Evolutionary conservation across 37 sponge, comb jelly and placozoan genomes (phyloP).

Genomic region (Hormiphora californensis): DNA sequence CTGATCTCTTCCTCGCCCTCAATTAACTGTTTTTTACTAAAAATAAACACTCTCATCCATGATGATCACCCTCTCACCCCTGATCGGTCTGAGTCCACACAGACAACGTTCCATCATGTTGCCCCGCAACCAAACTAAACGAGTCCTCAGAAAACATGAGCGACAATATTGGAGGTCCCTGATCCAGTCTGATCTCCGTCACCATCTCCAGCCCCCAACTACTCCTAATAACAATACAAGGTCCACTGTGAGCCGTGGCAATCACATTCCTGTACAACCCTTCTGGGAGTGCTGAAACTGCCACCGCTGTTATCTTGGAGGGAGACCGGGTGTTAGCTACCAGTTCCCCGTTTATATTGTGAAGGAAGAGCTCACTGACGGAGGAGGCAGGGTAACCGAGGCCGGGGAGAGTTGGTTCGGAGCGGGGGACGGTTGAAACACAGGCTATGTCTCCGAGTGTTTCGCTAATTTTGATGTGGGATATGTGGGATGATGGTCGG

Average conservation of each 20-base stretch:
- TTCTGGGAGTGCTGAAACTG: constrained; percentile 12
- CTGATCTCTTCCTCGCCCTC: not conserved
- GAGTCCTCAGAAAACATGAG: constrained; percentile 39
- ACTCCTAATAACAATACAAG: not conserved
- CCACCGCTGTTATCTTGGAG: not conserved
- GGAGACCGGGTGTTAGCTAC: not conserved
- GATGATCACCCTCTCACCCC: too few species aligned
- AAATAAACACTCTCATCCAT: not conserved
- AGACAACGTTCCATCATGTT: not conserved
- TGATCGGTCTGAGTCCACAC: constrained; percentile 51
- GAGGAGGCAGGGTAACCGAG: not conserved
- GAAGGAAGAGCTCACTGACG: constrained; percentile 13
- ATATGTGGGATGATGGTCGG: not conserved
- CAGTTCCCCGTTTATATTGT: not conserved
- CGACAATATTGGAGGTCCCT: constrained; percentile 17
- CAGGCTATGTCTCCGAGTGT: constrained; percentile 39
- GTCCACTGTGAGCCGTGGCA: not conserved
- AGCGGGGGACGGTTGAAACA: not conserved
- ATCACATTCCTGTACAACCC: constrained; percentile 42
- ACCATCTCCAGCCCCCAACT: constrained; percentile 42
- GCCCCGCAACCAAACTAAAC: constrained; percentile 38
- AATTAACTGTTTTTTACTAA: not conserved
- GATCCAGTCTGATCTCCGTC: not conserved
- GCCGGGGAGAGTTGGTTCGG: not conserved
- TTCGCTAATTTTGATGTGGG: not conserved